phyloP scores from a whole-genome alignment of 2,113 vertebrate genomes.

The Salvelinus namaycush region DNA sequence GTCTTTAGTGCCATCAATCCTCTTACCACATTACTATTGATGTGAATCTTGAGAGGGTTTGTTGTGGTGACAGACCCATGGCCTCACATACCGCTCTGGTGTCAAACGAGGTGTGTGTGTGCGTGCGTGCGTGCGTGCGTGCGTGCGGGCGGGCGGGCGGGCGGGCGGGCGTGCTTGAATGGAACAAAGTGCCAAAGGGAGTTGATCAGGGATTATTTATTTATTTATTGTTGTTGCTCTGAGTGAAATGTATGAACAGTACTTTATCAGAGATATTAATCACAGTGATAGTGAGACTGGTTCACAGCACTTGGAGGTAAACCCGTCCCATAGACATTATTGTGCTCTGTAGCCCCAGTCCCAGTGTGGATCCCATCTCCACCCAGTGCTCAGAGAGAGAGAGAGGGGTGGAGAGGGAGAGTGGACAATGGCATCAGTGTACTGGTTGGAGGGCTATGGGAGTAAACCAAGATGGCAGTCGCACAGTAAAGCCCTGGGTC shows the following conservation, averaged over 20 bases:
- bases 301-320: background rate
- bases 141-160: too few species aligned
- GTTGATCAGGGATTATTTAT: background rate
- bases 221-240: background rate
- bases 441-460: slow-evolving; percentile 19
- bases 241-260: background rate
- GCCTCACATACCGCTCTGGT: background rate
- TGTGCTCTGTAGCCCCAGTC: background rate
- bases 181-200: background rate
- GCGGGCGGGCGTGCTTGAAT: background rate
- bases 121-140: background rate
- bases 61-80: slow-evolving; percentile 44
- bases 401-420: background rate
- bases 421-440: background rate
- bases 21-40: background rate
- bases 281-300: background rate
- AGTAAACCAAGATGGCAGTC: slow-evolving; percentile 33
- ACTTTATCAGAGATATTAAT: background rate
- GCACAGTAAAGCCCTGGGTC: background rate
- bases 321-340: background rate
- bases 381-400: background rate
- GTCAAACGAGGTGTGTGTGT: background rate
- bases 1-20: background rate
- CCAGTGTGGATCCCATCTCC: background rate
- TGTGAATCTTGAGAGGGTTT: background rate